phyloP scores from a whole-genome alignment of 2,888 invertebrate species.

The Marronus borbonicus region DNA sequence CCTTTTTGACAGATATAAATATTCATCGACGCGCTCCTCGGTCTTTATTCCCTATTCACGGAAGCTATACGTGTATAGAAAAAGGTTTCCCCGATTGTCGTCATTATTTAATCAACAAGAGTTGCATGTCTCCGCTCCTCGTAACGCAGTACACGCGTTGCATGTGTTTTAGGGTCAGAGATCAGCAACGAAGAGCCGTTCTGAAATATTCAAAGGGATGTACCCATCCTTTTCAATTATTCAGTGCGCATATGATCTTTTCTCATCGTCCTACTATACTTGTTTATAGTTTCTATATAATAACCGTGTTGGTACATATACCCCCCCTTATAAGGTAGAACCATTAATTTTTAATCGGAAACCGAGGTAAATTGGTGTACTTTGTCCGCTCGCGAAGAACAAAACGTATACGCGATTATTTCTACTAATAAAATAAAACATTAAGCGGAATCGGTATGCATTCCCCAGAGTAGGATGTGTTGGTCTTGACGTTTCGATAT shows the following conservation, averaged over 20 bases:
- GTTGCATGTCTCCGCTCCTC: constrained; percentile 32
- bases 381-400: background rate
- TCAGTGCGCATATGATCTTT: constrained; percentile 43
- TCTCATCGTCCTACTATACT: constrained; percentile 47
- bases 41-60: constrained; percentile 25
- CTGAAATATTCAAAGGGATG: constrained; percentile 53
- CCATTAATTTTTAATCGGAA: constrained; percentile 32
- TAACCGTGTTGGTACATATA: constrained; percentile 44
- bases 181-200: constrained; percentile 51
- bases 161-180: constrained; percentile 53
- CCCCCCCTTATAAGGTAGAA: background rate
- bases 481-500: constrained; percentile 12
- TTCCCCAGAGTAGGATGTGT: constrained; percentile 15
- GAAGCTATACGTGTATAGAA: constrained; percentile 30
- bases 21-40: constrained; percentile 16
- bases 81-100: constrained; percentile 25
- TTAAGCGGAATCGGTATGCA: constrained; percentile 8
- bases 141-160: constrained; percentile 19
- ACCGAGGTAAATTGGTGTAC: background rate
- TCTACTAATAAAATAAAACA: constrained; percentile 37
- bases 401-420: constrained; percentile 10
- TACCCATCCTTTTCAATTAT: constrained; percentile 46
- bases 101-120: constrained; percentile 37
- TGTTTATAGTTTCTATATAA: constrained; percentile 51
- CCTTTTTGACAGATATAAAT: constrained; percentile 5